These are phyloP conservation scores for Quadriops clusia DNA, from an alignment of 2,888 invertebrate genomes.

Conservation along the genomic window DNA sequence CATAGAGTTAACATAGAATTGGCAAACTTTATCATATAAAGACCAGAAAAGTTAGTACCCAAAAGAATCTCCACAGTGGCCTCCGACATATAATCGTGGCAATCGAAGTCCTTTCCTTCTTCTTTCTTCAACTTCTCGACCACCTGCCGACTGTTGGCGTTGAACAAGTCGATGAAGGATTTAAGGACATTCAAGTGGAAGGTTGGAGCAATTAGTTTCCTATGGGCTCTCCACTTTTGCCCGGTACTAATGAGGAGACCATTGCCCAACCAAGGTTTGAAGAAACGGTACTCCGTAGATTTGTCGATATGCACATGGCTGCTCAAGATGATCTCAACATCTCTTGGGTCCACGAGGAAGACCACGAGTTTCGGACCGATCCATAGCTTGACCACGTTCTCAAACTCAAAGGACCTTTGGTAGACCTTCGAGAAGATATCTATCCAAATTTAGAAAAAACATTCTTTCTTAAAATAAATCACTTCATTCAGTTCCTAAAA, in stretches of 20 bases:
- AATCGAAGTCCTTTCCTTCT: slow-evolving; percentile 60
- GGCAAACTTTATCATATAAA: too few relatives aligned
- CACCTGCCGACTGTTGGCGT: slow-evolving; percentile 65
- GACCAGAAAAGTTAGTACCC: slow-evolving; percentile 36
- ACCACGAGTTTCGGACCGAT: slow-evolving; percentile 63
- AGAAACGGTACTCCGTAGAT: slow-evolving; percentile 65
- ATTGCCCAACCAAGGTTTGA: slow-evolving; percentile 74
- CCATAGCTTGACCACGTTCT: slow-evolving; percentile 57
- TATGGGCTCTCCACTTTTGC: slow-evolving; percentile 76
- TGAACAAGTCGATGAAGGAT: slow-evolving; percentile 76
- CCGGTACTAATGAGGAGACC: slow-evolving; percentile 73
- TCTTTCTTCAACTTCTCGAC: slow-evolving; percentile 62
- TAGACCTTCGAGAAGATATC: slow-evolving; percentile 59
- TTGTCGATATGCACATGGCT: slow-evolving; percentile 74
- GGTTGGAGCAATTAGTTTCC: slow-evolving; percentile 77
- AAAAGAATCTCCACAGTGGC: slow-evolving; percentile 69
- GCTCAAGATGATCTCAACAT: slow-evolving; percentile 65
- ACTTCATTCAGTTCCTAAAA: too few relatives aligned
- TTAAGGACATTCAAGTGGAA: slow-evolving; percentile 81
- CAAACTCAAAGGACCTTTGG: slow-evolving; percentile 42
- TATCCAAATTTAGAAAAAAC: slow-evolving; percentile 29
- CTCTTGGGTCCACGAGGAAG: slow-evolving; percentile 64
- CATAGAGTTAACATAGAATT: too few relatives aligned
- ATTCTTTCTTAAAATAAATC: slow-evolving; percentile 1
- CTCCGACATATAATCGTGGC: slow-evolving; percentile 76